Evolutionary conservation across 1,140 invertebrate species (phyloP).

Genomic region (Vanessa atalanta): DNA sequence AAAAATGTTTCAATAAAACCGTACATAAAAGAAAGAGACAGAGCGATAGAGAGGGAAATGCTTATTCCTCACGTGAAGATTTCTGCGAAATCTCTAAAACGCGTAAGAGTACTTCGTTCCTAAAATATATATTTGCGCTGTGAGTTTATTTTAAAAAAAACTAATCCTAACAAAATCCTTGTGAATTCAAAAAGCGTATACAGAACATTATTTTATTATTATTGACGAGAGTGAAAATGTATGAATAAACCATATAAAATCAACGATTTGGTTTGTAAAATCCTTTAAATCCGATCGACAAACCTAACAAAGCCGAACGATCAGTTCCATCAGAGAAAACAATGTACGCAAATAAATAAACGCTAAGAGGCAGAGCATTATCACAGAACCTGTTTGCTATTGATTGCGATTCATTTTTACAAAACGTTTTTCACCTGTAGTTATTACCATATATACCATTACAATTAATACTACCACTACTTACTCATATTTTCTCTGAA

Average conservation of each 20-base stretch:
- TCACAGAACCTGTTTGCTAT: neutral
- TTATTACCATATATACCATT: too few species aligned
- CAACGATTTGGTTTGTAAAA: constrained; percentile 3
- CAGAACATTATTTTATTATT: neutral
- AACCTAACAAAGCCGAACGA: constrained; percentile 3
- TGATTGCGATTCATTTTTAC: neutral
- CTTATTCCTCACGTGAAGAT: too few species aligned
- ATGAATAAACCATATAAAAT: constrained; percentile 1
- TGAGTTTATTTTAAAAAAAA: too few species aligned
- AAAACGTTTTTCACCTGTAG: too few species aligned
- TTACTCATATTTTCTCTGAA: too few species aligned
- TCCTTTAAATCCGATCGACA: constrained; percentile 5
- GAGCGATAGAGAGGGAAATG: too few species aligned
- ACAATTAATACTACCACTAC: too few species aligned
- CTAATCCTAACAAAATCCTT: neutral
- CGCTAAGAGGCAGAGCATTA: neutral
- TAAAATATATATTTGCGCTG: too few species aligned
- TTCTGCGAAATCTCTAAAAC: too few species aligned
- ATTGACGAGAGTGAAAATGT: neutral
- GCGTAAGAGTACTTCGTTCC: too few species aligned
- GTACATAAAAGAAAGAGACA: too few species aligned
- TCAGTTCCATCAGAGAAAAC: constrained; percentile 8
- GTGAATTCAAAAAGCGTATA: neutral
- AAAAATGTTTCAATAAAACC: too few species aligned
- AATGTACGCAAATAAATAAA: constrained; percentile 9